Base-by-base conservation (phyloP, 2,113 vertebrate species). In the Apistogramma diplotaenia region DNA sequence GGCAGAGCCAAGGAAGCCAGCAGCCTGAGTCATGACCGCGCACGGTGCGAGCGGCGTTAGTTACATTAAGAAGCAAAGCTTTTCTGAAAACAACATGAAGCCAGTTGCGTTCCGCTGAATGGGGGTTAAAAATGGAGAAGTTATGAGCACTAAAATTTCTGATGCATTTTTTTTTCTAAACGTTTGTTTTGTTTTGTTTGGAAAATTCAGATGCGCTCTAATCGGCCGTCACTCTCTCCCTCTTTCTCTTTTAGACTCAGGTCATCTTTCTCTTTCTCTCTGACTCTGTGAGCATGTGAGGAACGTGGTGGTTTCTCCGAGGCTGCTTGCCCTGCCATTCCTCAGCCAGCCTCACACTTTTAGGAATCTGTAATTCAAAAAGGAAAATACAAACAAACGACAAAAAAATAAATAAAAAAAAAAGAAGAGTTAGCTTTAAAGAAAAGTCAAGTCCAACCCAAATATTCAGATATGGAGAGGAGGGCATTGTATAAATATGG, bases 361-460 rank as follows among this genome's bases (percentile, higher is more conserved):
- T 98, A 99, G 96, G 97, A 96, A 98, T 98, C 98, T 99, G 97
- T 85, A 96, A 97, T 93, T 80, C 18, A 86, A 77, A 88, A 86
- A 56, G 7, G 74, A 79, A 87, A 70, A 90, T 72, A 92, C 75
- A 89, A 83, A 86, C 49, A 92, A 87, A 40, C 10, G 13, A 40
- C 37, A 40, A 89, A 35, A n/a, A 35, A 35, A 35, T 35, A 35
- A 35, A 33, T 8, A 33, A 89, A 92, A 93, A 81, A 95, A 92
- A 89, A 91, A 86, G 31, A 71, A 94, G 94, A 91, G 94, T 93
- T 90, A 89, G 89, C 78, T 56, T 76, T 76, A 84, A 51, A 59
- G 74, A 65, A 29, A 67, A 40, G n/a, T 56, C 37, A 43, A 67
- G 51, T 83, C 31, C 27, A 76, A 83, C 59, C 77, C 75, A 65